Base-by-base conservation (phyloP, 30 jellyfish, hydroid and myxozoan species). In the Rhopilema esculentum region DNA sequence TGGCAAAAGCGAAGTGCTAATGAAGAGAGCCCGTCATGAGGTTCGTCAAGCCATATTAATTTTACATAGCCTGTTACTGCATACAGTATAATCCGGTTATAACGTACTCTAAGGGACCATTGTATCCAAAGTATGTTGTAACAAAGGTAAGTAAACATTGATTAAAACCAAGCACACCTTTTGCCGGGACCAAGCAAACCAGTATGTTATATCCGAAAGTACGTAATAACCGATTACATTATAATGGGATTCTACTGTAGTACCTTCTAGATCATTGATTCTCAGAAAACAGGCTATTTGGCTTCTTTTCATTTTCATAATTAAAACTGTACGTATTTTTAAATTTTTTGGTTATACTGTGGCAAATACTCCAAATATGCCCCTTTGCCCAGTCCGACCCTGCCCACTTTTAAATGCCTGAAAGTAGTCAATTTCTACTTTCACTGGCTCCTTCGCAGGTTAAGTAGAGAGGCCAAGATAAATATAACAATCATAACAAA, bases 1-100 rank as follows among this genome's bases (percentile, higher is more conserved):
- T 73, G 84, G 84, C 49, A 64, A 64, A n/a, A 40, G 57, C 57
- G 12, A 40, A 40, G 69, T 69, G 49, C 29, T 73, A 16, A 27
- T 27, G 22, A 27, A 73, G 40, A 30, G 69, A 73, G 68, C 28
- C n/a, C 27, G 25, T 27, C 67, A 49, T 20, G 84, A 73, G 69
- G 84, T 73, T 20, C 23, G 80, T 69, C 26, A 20, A 29, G 32
- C 53, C 57, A 20, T 8, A 30, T 22, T 25, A 24, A 9, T 69
- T 24, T 22, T 26, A 18, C 27, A 24, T 20, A 69, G 32, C 1
- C 12, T 19, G 52, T 22, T 69, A 20, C 23, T 22, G 57, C 51
- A 24, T 22, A n/a, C n/a, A n/a, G n/a, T n/a, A n/a, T n/a, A n/a
- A n/a, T n/a, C n/a, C n/a, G n/a, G n/a, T n/a, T n/a, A n/a, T n/a